These are phyloP conservation scores for Andrena praecox DNA, from an alignment of 2,888 invertebrate genomes.

Conservation along the genomic window DNA sequence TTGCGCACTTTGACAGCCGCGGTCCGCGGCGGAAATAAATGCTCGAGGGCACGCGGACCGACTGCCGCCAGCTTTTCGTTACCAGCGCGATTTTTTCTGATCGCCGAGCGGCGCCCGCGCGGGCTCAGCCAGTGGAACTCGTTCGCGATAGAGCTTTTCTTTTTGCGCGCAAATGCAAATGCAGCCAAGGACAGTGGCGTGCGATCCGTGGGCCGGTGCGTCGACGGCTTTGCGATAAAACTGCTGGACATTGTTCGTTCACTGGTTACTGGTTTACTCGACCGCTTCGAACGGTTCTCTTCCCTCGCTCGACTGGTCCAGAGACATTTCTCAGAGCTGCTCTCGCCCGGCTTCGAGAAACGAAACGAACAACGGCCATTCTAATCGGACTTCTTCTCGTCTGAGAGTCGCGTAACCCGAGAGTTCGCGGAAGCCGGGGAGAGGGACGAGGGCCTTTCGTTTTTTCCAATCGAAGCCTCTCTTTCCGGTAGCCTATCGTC, in stretches of 20 bases:
- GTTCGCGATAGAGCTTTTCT: slow-evolving; percentile 22
- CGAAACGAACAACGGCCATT: no score
- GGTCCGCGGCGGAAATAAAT: not conserved
- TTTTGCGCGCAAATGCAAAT: slow-evolving; percentile 55
- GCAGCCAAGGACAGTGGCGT: slow-evolving; percentile 45
- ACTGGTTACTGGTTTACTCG: not conserved
- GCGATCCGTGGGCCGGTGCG: slow-evolving; percentile 33
- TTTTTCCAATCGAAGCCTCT: slow-evolving; percentile 26
- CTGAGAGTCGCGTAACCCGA: not conserved
- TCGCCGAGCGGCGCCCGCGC: slow-evolving; percentile 22
- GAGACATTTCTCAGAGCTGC: no score
- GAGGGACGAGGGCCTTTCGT: slow-evolving; percentile 15
- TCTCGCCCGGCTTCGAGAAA: no score
- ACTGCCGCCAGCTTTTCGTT: not conserved
- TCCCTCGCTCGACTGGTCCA: not conserved
- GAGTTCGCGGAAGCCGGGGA: slow-evolving; percentile 3
- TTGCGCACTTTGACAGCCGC: no score
- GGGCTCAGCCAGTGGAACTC: slow-evolving; percentile 11
- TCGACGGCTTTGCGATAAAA: slow-evolving; percentile 49
- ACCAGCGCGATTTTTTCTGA: not conserved
- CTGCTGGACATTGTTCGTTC: slow-evolving; percentile 20
- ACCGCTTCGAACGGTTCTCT: no score
- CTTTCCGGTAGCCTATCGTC: slow-evolving; percentile 59
- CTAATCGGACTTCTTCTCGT: no score
- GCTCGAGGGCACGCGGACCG: no score